phyloP scores from a whole-genome alignment of 2,113 vertebrate species.

The Tamias sibiricus region DNA sequence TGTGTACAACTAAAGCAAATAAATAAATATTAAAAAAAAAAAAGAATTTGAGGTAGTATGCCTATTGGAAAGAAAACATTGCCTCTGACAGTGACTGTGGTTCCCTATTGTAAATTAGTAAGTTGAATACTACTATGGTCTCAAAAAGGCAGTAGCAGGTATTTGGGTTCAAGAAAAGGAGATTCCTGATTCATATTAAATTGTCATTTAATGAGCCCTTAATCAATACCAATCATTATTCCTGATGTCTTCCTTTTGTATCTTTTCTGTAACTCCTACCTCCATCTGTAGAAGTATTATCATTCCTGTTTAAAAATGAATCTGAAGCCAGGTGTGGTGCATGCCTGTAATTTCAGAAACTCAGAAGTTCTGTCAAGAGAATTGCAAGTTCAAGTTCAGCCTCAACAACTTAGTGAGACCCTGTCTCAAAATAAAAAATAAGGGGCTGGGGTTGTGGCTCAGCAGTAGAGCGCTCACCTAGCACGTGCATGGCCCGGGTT shows the following conservation, averaged over 20 bases:
- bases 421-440: too few relatives aligned
- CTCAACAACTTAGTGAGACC: too few relatives aligned
- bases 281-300: background rate
- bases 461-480: too few relatives aligned
- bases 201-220: background rate
- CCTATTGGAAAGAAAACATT: conserved; percentile 18
- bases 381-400: too few relatives aligned
- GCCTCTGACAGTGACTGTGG: background rate
- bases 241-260: background rate
- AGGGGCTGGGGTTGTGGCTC: too few relatives aligned
- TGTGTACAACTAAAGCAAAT: too few relatives aligned
- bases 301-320: background rate
- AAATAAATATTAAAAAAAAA: too few relatives aligned
- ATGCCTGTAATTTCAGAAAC: too few relatives aligned
- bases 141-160: background rate
- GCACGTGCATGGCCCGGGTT: too few relatives aligned
- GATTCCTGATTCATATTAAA: background rate
- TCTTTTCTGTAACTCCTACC: background rate
- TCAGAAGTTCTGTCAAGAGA: too few relatives aligned
- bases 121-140: background rate
- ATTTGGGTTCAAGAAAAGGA: conserved; percentile 28
- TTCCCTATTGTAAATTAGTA: background rate
- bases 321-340: background rate
- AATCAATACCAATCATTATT: background rate
- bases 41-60: background rate